A percentile compares a stretch with the other conserved stretches of the same genome.
phyloP scores from a whole-genome alignment of 2,797 vertebrate species.

The Remorina albescens region DNA sequence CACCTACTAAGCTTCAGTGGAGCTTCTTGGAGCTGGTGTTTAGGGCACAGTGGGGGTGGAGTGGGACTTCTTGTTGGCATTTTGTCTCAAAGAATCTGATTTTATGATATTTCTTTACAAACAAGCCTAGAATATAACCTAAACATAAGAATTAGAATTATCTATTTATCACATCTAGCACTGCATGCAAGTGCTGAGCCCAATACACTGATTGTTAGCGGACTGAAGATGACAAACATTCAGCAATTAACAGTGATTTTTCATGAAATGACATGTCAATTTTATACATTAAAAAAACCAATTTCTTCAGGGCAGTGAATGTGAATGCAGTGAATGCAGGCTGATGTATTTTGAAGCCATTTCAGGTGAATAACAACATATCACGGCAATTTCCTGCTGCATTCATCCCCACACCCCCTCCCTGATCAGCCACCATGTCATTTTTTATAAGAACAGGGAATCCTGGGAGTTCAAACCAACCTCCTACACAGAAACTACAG shows the following conservation, averaged over 20 bases:
- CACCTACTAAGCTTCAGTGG: background rate
- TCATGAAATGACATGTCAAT: background rate
- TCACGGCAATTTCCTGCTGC: background rate
- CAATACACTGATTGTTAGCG: background rate
- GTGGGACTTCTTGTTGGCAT: constrained; percentile 19
- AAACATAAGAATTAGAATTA: background rate
- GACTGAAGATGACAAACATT: background rate
- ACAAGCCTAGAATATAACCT: constrained; percentile 20
- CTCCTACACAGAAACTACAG: constrained; percentile 5
- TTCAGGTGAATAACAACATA: constrained; percentile 13
- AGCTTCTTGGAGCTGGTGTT: background rate
- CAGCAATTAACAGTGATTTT: background rate
- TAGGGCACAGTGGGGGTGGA: constrained; percentile 3
- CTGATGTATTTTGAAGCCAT: constrained; percentile 7
- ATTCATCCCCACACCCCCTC: background rate
- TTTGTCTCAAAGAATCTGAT: constrained; percentile 35
- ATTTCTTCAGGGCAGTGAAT: background rate
- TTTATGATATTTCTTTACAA: constrained; percentile 31
- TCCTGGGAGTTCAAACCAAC: constrained; percentile 5
- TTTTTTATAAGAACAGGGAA: constrained; percentile 11
- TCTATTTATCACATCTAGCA: background rate
- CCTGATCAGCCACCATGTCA: background rate
- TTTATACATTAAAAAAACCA: background rate
- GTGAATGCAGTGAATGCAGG: background rate
- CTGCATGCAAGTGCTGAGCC: constrained; percentile 13